A percentile compares a stretch with the other conserved stretches of the same genome.
phyloP scores from a whole-genome alignment of 2,888 invertebrate genomes.

The Clanis bilineata region DNA sequence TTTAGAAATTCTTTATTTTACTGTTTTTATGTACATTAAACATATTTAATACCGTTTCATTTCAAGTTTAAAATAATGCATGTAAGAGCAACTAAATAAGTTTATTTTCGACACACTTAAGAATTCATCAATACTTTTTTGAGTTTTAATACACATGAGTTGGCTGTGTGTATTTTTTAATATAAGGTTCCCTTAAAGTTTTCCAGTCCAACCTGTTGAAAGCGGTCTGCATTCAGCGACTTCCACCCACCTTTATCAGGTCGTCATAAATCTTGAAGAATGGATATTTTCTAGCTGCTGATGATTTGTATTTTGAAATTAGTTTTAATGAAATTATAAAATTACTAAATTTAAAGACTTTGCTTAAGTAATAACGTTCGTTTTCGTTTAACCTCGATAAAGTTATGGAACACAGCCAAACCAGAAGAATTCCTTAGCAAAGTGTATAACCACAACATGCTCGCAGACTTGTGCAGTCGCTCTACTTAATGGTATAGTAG shows the following conservation, averaged over 20 bases:
- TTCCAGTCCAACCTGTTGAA: too few relatives aligned
- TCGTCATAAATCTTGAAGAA: too few relatives aligned
- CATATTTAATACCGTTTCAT: background rate
- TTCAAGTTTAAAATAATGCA: background rate
- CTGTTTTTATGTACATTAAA: background rate
- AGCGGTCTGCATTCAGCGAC: too few relatives aligned
- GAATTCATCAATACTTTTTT: background rate
- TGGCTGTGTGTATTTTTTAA: too few relatives aligned
- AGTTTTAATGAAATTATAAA: background rate
- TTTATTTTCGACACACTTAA: background rate
- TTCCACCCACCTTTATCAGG: too few relatives aligned
- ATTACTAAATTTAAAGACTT: background rate
- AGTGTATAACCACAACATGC: background rate
- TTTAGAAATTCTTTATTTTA: background rate
- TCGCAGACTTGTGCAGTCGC: background rate
- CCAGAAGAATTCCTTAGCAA: conserved; percentile 9
- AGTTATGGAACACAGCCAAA: conserved; percentile 7
- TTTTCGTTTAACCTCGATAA: conserved; percentile 10
- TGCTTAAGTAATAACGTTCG: background rate
- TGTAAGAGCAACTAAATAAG: background rate
- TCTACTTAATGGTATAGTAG: background rate
- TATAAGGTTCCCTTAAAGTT: too few relatives aligned
- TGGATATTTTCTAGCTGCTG: too few relatives aligned
- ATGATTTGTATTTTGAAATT: too few relatives aligned
- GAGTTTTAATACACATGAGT: background rate